Evolutionary conservation across 2,888 invertebrate species (phyloP).

Genomic region (Thalpophila matura): DNA sequence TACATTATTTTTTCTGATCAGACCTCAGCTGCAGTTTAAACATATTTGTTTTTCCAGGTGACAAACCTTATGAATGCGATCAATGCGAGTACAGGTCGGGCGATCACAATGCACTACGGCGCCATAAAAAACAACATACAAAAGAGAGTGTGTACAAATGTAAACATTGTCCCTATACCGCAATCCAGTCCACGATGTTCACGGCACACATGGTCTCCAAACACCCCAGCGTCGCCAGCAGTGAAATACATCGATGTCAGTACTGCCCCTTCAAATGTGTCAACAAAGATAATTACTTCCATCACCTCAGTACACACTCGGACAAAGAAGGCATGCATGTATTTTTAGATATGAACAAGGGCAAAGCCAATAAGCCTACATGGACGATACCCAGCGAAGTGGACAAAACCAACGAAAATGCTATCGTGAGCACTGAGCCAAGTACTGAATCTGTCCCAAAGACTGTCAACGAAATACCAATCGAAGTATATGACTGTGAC

Average conservation of each 20-base stretch:
- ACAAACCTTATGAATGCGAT: slow-evolving; percentile 95
- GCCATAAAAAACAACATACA: slow-evolving; percentile 95
- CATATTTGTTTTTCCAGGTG: slow-evolving; percentile 84
- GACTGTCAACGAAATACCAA: slow-evolving; percentile 80
- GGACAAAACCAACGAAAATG: slow-evolving; percentile 68
- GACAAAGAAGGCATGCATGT: slow-evolving; percentile 84
- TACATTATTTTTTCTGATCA: too few species aligned
- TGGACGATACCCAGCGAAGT: slow-evolving; percentile 86
- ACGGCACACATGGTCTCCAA: slow-evolving; percentile 94
- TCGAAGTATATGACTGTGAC: slow-evolving; percentile 86
- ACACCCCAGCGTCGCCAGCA: slow-evolving; percentile 93
- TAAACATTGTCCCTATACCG: slow-evolving; percentile 94
- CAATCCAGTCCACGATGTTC: slow-evolving; percentile 95
- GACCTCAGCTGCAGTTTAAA: background rate
- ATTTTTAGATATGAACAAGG: slow-evolving; percentile 79
- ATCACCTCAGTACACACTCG: slow-evolving; percentile 89
- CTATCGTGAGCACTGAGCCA: slow-evolving; percentile 64
- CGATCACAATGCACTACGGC: slow-evolving; percentile 95
- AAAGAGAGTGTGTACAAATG: slow-evolving; percentile 95
- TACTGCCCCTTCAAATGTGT: slow-evolving; percentile 92
- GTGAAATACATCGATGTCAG: slow-evolving; percentile 91
- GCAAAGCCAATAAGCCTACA: slow-evolving; percentile 77
- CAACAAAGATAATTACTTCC: slow-evolving; percentile 91
- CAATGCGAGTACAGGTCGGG: slow-evolving; percentile 93
- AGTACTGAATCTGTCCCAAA: slow-evolving; percentile 70